Evolutionary conservation across 1,140 invertebrate genomes (phyloP).

Genomic region (Arctopsyche grandis): DNA sequence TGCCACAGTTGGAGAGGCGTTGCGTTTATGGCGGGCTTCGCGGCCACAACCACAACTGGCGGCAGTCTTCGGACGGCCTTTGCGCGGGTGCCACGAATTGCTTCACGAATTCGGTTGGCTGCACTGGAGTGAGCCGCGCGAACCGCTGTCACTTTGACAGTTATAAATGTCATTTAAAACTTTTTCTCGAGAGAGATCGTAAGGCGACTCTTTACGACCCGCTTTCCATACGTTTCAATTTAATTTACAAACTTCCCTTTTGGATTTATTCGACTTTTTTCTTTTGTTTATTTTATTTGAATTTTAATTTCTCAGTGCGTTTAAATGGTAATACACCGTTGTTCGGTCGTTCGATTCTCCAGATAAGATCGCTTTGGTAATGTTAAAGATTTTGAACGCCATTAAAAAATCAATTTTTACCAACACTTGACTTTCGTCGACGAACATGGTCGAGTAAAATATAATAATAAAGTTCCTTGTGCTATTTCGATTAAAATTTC

Average conservation of each 20-base stretch:
- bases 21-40: not conserved
- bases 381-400: not conserved
- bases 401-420: not conserved
- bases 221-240: not conserved
- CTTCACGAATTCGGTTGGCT: not conserved
- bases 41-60: not conserved
- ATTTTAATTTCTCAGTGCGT: not conserved
- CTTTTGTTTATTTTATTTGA: too few relatives aligned
- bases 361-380: not conserved
- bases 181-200: not conserved
- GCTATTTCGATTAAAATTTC: not conserved
- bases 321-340: not conserved
- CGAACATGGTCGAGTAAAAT: not conserved
- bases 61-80: conserved; percentile 40
- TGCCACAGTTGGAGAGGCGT: conserved; percentile 21
- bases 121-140: not conserved
- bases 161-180: conserved; percentile 14
- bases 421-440: not conserved
- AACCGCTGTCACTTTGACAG: conserved; percentile 33
- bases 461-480: not conserved
- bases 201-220: not conserved
- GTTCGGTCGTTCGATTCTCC: too few relatives aligned
- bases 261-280: not conserved
- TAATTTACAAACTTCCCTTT: not conserved
- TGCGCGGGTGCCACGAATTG: conserved; percentile 16